Evolutionary conservation across 1,140 invertebrate species (phyloP), one percentile per base, ranked within the genome.

Genomic region (Procambarus virginalis): DNA sequence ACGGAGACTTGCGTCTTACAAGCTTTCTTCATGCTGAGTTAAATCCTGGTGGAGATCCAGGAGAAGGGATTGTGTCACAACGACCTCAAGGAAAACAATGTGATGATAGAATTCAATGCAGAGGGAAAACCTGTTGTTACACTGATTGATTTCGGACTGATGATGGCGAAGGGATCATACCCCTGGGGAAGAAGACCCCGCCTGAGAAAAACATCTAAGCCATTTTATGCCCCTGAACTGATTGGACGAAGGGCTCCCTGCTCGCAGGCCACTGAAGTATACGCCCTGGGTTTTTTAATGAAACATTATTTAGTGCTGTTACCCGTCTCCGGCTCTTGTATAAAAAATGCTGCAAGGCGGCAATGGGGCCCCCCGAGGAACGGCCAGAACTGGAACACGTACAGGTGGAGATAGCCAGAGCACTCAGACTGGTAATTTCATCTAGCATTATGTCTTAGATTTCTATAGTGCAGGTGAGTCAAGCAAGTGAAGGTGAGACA

Each of bases 11-110:
- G 64, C 48, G n/a, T 83, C 2, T n/a, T 83, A 14, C 17, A 51
- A 22, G 14, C 64, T 20, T 9, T 83, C 8, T 48, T 34, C 80
- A 46, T 14, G 20, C 80, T 83, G 5, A 34, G 58, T 58, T 20
- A 9, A 8, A 83, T 48, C 22, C 58, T 83, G 51, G 10, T 9
- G 14, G 34, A 64, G 5, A 46, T 83, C n/a, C 80, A 83, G 20
- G 3, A 22, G 12, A 14, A 34, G 14, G 55, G 80, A 12, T 4
- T 83, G n/a, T 83, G 80, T 45, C 80, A 83, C 45, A 83, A 83
- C 46, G 80, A 83, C 45, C 34, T 83, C 58, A 83, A 83, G 55
- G 34, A 34, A 9, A 70, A 83, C 58, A 83, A 83, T 12, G 80
- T 83, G 20, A 64, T 64, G 80, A 58, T 83, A 2, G 80, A 83